phyloP scores from a whole-genome alignment of 2,888 invertebrate genomes.

The Acronicta alni region DNA sequence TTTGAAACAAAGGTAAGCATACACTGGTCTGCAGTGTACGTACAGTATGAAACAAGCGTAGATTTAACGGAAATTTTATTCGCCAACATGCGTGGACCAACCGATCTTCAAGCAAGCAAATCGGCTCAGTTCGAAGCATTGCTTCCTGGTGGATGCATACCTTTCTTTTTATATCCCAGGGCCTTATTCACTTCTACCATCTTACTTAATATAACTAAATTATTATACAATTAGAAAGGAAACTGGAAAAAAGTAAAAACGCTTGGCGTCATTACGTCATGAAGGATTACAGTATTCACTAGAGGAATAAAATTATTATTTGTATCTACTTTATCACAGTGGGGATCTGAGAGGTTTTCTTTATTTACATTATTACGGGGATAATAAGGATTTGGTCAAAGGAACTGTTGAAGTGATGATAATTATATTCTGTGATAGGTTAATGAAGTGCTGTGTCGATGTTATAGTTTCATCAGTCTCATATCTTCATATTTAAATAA shows the following conservation, averaged over 20 bases:
- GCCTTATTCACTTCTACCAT: slow-evolving; percentile 36
- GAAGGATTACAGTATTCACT: slow-evolving; percentile 58
- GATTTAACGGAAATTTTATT: background rate
- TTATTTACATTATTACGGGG: slow-evolving; percentile 6
- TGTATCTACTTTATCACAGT: slow-evolving; percentile 80
- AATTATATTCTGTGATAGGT: background rate
- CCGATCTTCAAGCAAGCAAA: no score
- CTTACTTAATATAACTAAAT: slow-evolving; percentile 32
- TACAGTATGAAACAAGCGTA: background rate
- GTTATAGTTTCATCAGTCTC: no score
- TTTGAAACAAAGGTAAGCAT: background rate
- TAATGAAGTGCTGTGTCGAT: background rate
- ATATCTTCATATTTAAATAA: no score
- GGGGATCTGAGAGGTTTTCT: slow-evolving; percentile 78
- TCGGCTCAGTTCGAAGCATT: no score
- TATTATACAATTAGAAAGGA: slow-evolving; percentile 40
- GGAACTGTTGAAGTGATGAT: slow-evolving; percentile 10
- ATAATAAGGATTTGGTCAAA: slow-evolving; percentile 6
- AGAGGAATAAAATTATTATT: slow-evolving; percentile 70
- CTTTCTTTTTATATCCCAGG: background rate
- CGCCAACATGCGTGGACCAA: no score
- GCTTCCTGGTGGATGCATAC: background rate
- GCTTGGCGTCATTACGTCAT: slow-evolving; percentile 64
- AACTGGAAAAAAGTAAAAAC: slow-evolving; percentile 53
- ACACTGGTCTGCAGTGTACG: background rate